Percentiles rank a stretch among this genome's conserved stretches.
phyloP scores from a whole-genome alignment of 2,113 vertebrate genomes.

The Girardinichthys multiradiatus region DNA sequence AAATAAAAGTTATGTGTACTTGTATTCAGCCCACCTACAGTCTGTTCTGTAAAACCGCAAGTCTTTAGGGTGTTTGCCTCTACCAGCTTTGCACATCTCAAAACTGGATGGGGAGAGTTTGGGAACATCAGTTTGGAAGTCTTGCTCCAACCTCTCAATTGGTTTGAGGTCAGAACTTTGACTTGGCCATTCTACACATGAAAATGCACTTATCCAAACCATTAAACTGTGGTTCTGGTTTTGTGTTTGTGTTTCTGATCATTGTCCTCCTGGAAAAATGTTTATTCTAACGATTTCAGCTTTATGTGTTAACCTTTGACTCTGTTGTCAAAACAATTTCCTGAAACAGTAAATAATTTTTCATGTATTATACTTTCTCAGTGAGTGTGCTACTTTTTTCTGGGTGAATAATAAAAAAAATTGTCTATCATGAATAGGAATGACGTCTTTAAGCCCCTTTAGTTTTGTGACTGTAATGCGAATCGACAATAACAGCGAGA shows the following conservation, averaged over 20 bases:
- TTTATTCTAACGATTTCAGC: background rate
- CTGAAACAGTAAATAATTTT: background rate
- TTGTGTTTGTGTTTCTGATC: background rate
- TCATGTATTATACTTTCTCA: background rate
- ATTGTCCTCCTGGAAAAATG: background rate
- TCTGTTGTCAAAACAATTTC: no score
- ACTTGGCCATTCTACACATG: conserved; percentile 18
- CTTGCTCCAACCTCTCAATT: conserved; percentile 12
- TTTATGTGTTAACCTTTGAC: background rate
- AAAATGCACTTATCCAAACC: background rate
- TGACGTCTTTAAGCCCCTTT: conserved; percentile 12
- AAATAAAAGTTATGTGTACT: no score
- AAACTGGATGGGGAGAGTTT: background rate
- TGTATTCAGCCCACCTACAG: no score
- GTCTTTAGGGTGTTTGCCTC: no score
- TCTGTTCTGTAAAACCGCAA: no score
- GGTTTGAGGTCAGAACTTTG: conserved; percentile 39
- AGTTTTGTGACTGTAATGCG: conserved; percentile 18
- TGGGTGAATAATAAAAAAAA: background rate
- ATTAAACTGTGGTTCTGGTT: background rate
- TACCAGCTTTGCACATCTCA: no score
- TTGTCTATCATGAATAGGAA: background rate
- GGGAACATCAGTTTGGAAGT: background rate
- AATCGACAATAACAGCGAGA: conserved; percentile 20
- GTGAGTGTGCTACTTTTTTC: background rate